These are phyloP conservation scores for Halyomorpha halys DNA, from an alignment of 1,140 invertebrate species.

Conservation along the genomic window DNA sequence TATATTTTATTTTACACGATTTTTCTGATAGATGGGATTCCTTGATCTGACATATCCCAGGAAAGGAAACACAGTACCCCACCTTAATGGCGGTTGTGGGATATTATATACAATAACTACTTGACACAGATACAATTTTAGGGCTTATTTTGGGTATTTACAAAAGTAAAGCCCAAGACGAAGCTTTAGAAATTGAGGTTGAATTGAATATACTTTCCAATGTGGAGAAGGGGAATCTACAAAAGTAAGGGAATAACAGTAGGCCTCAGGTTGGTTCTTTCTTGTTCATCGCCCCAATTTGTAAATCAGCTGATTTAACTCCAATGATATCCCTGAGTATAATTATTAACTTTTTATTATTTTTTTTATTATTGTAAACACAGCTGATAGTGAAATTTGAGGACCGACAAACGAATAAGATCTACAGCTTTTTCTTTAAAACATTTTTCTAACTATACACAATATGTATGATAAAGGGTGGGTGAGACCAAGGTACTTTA, in stretches of 20 bases:
- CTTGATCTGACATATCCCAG: background rate
- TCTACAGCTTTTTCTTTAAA: slow-evolving; percentile 6
- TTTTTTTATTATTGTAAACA: background rate
- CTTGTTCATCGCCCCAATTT: background rate
- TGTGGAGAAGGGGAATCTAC: background rate
- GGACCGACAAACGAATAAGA: slow-evolving; percentile 3
- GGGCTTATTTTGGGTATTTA: slow-evolving; percentile 17
- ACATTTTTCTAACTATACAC: slow-evolving; percentile 14
- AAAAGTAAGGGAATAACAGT: slow-evolving; percentile 3
- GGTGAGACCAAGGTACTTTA: slow-evolving; percentile 14
- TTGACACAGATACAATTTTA: slow-evolving; percentile 14
- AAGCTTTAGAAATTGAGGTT: slow-evolving; percentile 15
- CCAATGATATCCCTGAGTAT: slow-evolving; percentile 11
- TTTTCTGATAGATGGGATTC: slow-evolving; percentile 15
- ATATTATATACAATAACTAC: slow-evolving; percentile 18
- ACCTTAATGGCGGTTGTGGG: background rate
- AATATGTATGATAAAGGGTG: slow-evolving; percentile 9
- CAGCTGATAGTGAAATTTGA: slow-evolving; percentile 5
- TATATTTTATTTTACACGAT: slow-evolving; percentile 17
- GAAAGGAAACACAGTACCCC: slow-evolving; percentile 11
- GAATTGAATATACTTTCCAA: slow-evolving; percentile 1
- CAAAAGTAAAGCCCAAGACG: slow-evolving; percentile 9
- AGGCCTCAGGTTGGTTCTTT: slow-evolving; percentile 18
- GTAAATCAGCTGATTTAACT: background rate
- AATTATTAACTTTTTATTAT: slow-evolving; percentile 1